Conservation (phyloP, 2,113 vertebrate genomes). For the Piprites chloris region DNA sequence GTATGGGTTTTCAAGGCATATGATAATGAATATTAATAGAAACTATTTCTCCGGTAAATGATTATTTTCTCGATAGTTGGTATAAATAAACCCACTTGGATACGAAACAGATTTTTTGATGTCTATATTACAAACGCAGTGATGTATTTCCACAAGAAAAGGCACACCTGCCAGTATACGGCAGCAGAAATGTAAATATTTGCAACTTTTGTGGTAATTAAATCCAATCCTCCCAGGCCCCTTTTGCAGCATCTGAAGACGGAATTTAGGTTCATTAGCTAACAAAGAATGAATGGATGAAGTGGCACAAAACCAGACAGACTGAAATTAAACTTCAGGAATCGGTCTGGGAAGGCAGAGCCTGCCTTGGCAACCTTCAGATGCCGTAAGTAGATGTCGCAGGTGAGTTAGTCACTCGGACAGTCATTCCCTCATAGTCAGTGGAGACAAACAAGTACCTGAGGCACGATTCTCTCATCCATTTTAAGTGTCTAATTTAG, state of each 20-base stretch:
- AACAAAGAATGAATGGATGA: background rate
- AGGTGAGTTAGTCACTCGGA: background rate
- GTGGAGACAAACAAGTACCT: background rate
- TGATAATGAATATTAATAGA: conserved; percentile 48
- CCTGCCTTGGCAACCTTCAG: background rate
- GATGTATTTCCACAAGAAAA: conserved; percentile 28
- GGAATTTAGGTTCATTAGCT: background rate
- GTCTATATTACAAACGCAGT: background rate
- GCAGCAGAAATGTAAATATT: conserved; percentile 39
- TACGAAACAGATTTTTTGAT: conserved; percentile 26
- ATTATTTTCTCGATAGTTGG: conserved; percentile 36
- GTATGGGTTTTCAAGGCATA: conserved; percentile 6
- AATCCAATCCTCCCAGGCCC: background rate
- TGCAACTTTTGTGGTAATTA: conserved; percentile 5
- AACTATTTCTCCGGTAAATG: background rate
- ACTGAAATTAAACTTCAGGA: background rate
- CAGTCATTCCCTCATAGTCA: background rate
- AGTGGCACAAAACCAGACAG: background rate
- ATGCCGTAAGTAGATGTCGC: background rate
- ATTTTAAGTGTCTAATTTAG: background rate
- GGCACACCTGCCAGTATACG: conserved; percentile 1
- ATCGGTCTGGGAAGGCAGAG: background rate
- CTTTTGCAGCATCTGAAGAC: background rate
- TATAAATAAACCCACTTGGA: conserved; percentile 33
- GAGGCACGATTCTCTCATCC: background rate